phyloP scores from a whole-genome alignment of 2,888 invertebrate species.

The Philaethria dido region DNA sequence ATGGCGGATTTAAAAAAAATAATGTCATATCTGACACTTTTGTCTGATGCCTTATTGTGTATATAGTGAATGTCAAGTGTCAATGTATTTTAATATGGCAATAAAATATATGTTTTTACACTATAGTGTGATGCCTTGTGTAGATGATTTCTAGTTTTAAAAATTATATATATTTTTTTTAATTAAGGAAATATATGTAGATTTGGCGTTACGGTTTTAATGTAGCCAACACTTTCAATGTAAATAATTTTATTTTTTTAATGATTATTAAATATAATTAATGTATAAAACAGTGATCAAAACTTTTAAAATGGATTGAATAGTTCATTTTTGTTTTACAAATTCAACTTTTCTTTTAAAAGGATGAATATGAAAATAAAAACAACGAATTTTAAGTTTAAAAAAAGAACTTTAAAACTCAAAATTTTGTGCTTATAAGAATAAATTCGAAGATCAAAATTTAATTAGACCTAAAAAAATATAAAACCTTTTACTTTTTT shows the following conservation, averaged over 20 bases:
- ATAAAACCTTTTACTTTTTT: no score
- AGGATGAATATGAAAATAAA: no score
- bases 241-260: background rate
- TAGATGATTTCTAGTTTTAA: constrained; percentile 8
- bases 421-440: no score
- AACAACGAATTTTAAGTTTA: no score
- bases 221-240: background rate
- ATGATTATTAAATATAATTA: background rate
- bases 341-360: no score
- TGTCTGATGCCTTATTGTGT: constrained; percentile 33
- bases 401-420: no score
- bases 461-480: no score
- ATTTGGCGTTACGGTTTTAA: background rate
- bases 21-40: constrained; percentile 42
- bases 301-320: background rate
- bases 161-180: background rate
- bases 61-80: constrained; percentile 2
- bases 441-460: no score
- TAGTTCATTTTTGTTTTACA: no score
- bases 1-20: constrained; percentile 50
- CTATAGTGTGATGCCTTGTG: constrained; percentile 13
- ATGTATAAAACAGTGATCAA: background rate
- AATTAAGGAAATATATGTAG: background rate
- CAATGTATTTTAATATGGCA: constrained; percentile 12
- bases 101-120: constrained; percentile 19